Base-by-base conservation (phyloP, 2,888 invertebrate species). In the Helicoverpa assulta region DNA sequence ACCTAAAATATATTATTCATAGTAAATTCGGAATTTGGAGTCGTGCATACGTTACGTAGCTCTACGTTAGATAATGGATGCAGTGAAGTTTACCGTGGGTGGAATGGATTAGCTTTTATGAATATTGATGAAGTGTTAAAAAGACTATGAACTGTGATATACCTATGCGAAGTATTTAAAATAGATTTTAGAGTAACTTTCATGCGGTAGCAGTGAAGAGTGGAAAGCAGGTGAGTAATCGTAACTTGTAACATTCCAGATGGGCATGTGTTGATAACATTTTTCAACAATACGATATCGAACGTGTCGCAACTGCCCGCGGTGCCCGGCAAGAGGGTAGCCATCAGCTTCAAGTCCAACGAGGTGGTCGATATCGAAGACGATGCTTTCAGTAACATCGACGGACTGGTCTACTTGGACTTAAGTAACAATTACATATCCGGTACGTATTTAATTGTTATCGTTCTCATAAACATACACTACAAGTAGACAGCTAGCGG, bases 361-460 rank as follows among this genome's bases (percentile, higher is more conserved):
- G 87, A 90, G 71, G 96, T 97, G 37, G 86, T 86, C 19, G 95
- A 96, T 69, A 93, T 97, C 67, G 94, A 93, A 21, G 92, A 93
- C 43, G 95, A 96, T 56, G 92, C 96, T 1, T 96, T 97, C 85
- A 92, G 92, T 62, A 94, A 95, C 73, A 88, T 96, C 40, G 89
- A 93, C 61, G 92, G 93, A 55, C 87, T 97, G 50, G 94, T 95
- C 54, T 96, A 95, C 77, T 90, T 97, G 84, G 96, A 97, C 86
- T 89, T 97, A 73, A 96, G 96, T 89, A 94, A 96, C 81, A 97
- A 97, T 84, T 85, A 85, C 29, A 91, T 97, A 66, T 92, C 95
- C 83, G 96, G 96, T 96, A 90, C 85, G 89, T 79, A 55, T 26
- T 14, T 26, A 8, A 33, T 21, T 60, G 29, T 54, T 64, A 53